Evolutionary conservation across 2,113 vertebrate species (phyloP), one percentile per base, ranked within the genome.

Genomic region (Anser brachyrhynchus): DNA sequence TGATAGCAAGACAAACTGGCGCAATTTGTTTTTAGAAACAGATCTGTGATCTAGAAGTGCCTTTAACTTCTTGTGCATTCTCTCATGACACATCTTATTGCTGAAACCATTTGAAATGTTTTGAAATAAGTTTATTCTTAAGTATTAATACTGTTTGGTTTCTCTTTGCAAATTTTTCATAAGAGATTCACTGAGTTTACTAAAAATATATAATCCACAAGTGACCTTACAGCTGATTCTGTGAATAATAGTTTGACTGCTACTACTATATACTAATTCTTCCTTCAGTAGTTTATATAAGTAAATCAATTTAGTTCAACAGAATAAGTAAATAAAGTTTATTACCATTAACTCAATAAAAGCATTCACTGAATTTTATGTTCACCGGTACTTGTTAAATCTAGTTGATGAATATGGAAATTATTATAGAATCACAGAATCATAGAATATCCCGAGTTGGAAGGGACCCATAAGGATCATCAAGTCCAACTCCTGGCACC

Each of bases 281-380:
- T 77, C 51, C 31, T 83, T 90, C 67, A 57, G 13, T 35, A 61
- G 6, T 61, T 90, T 39, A 31, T 75, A 41, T 31, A 72, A 87
- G 62, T 59, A 90, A 69, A 86, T 72, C 16, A 41, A 44, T 64
- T 89, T 72, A 43, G 13, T 87, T 41, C 65, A 75, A 51, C 28
- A 81, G 43, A 28, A 29, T 55, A 86, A 31, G 17, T 77, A 84
- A 94, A 81, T 74, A 71, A 44, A 5, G 29, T 84, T 93, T 92
- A 64, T 85, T 90, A 22, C 52, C 4, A 10, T 80, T 54, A 77
- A 84, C 28, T 64, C 28, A 74, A 11, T 71, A 74, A 78, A 84
- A 94, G 33, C 25, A 65, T 10, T 67, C 8, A 33, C 44, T 81
- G 69, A 89, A 84, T 92, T 93, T 96, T 94, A 39, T 77, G 16